These are phyloP conservation scores for Brachionus calyciflorus DNA, from an alignment of 1,140 invertebrate genomes.

Conservation along the genomic window DNA sequence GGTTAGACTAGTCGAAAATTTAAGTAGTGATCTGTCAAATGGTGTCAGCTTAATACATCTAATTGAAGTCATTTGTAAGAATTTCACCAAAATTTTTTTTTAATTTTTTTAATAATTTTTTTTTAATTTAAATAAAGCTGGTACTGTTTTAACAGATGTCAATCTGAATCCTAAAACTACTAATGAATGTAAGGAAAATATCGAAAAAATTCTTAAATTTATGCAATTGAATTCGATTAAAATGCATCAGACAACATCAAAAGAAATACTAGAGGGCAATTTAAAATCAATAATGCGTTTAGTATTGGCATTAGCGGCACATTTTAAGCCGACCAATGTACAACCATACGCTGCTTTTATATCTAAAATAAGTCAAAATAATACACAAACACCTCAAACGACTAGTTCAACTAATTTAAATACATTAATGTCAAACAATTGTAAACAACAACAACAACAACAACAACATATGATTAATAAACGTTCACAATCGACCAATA, in stretches of 20 bases:
- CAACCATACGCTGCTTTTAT: constrained; percentile 48
- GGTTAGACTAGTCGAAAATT: constrained; percentile 57
- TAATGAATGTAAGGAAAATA: constrained; percentile 58
- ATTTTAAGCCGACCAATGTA: constrained; percentile 61
- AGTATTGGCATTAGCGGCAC: constrained; percentile 62
- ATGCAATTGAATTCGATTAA: constrained; percentile 53
- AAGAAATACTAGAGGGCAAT: constrained; percentile 62
- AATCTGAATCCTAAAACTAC: constrained; percentile 51
- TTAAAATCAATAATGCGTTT: constrained; percentile 63
- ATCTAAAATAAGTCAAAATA: constrained; percentile 23
- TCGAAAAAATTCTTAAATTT: constrained; percentile 59
- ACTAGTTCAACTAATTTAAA: constrained; percentile 11
- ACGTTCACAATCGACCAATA: constrained; percentile 37
- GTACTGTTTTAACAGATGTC: constrained; percentile 56
- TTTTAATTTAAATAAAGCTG: constrained; percentile 51
- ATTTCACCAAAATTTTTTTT: too few relatives aligned
- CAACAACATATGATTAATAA: constrained; percentile 8
- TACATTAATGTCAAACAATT: constrained; percentile 10
- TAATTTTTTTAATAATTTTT: constrained; percentile 48
- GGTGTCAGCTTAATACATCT: constrained; percentile 60
- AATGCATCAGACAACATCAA: constrained; percentile 56
- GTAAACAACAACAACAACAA: too few relatives aligned
- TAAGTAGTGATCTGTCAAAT: constrained; percentile 60
- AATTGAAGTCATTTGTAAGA: constrained; percentile 62
- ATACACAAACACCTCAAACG: not conserved